Base-by-base conservation (phyloP, 2,888 invertebrate genomes). In the Leptodirus hochenwartii region DNA sequence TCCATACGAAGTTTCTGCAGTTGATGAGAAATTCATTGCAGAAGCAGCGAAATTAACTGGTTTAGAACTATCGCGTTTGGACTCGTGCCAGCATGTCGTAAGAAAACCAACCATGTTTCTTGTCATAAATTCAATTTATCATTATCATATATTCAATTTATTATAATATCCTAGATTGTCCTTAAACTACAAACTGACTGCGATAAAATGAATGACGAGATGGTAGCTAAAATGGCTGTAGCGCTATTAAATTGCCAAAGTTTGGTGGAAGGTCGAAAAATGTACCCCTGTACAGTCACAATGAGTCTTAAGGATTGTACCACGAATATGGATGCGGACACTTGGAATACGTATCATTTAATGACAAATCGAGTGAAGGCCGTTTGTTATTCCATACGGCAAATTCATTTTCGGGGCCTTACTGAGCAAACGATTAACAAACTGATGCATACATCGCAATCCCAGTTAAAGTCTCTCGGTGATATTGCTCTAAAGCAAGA, bases 321-420 rank as follows among this genome's bases (percentile, higher is more conserved):
- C 2, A 58, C 50, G 13, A 50, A 57, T 20, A 74, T 75, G 73
- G 70, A 72, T 46, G 49, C 65, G 3, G 66, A 68, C 41, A 66
- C 65, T 25, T 72, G 72, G 72, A 73, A 71, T 43, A 64, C 67
- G n/a, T 75, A 74, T 44, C 70, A 71, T 47, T 55, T 72, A 29
- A 66, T 72, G 52, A 66, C 64, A 37, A 72, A 73, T 45, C 50
- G 74, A 40, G 73, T 71, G 0, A 54, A 69, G 35, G 69, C 72
- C n/a, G 66, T 75, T 33, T 75, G 75, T 43, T 69, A 71, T 42
- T 54, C 66, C 10, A 58, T 68, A 11, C 56, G 72, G 30, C 69
- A 69, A 46, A 59, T 61, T 17, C 72, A 73, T 46, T 74, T 74
- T 49, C 56, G 68, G 28, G 66, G 66, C 12, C 51, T 70, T 27